Conservation (phyloP, 2,888 invertebrate species). For the Ctena decussata region DNA sequence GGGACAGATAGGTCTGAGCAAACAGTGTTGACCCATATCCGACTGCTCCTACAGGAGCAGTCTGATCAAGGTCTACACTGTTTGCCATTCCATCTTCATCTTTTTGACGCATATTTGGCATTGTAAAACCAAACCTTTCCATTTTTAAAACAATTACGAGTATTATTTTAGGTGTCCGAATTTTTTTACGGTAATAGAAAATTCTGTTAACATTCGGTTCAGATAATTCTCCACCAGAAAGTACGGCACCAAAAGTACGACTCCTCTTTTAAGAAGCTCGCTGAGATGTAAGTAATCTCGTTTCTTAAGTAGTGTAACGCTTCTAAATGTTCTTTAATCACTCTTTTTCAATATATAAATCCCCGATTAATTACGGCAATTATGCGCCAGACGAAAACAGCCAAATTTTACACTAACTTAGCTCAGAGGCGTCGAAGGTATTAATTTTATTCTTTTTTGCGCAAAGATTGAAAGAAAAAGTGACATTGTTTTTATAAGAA, state of each 20-base stretch:
- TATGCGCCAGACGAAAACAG: slow-evolving; percentile 33
- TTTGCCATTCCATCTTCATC: too few relatives aligned
- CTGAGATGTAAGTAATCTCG: background rate
- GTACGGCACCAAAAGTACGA: background rate
- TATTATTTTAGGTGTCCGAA: too few relatives aligned
- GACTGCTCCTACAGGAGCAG: too few relatives aligned
- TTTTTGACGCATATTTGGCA: too few relatives aligned
- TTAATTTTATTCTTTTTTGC: slow-evolving; percentile 39
- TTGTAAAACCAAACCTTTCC: too few relatives aligned
- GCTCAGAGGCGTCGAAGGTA: slow-evolving; percentile 53
- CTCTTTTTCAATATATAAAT: slow-evolving; percentile 2
- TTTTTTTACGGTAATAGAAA: too few relatives aligned
- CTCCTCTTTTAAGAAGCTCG: background rate
- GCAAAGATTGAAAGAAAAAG: slow-evolving; percentile 47
- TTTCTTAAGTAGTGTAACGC: slow-evolving; percentile 2
- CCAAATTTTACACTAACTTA: slow-evolving; percentile 61
- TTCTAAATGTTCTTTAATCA: slow-evolving; percentile 6
- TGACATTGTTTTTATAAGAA: slow-evolving; percentile 65
- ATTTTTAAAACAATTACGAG: too few relatives aligned
- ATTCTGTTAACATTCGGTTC: too few relatives aligned
- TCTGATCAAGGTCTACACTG: too few relatives aligned
- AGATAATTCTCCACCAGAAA: background rate
- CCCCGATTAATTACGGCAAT: slow-evolving; percentile 47
- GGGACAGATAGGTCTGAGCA: too few relatives aligned
- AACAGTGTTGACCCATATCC: too few relatives aligned